Evolutionary conservation across 2,888 invertebrate species (phyloP).

Genomic region (Agrochola litura): DNA sequence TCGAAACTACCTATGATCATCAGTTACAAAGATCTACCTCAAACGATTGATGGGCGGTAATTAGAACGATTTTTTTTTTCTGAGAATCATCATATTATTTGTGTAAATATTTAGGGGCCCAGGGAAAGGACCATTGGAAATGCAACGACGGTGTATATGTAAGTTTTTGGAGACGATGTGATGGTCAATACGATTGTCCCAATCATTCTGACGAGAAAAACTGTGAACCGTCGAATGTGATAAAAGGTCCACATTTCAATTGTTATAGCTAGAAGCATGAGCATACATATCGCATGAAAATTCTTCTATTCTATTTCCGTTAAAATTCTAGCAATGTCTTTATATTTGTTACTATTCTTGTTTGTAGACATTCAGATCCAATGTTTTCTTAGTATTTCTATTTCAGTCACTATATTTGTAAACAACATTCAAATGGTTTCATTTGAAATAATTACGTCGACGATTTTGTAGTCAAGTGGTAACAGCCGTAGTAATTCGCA

Average conservation of each 20-base stretch:
- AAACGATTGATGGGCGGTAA: constrained; percentile 38
- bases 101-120: constrained; percentile 58
- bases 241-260: constrained; percentile 62
- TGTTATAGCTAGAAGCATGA: constrained; percentile 50
- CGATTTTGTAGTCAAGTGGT: constrained; percentile 24
- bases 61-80: constrained; percentile 6
- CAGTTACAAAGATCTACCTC: not conserved
- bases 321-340: constrained; percentile 10
- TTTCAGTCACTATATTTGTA: constrained; percentile 14
- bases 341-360: constrained; percentile 20
- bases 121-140: constrained; percentile 59
- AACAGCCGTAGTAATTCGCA: constrained; percentile 50
- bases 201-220: constrained; percentile 91
- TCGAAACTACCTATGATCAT: not conserved
- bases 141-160: constrained; percentile 82
- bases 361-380: constrained; percentile 16
- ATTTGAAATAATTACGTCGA: not conserved
- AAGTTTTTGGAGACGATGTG: constrained; percentile 78
- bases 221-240: constrained; percentile 76
- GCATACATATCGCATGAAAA: constrained; percentile 49
- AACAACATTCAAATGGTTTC: not conserved
- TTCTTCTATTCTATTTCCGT: constrained; percentile 4
- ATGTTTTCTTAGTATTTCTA: constrained; percentile 15
- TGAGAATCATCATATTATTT: constrained; percentile 28
- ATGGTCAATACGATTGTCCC: constrained; percentile 88